Evolutionary conservation across 2,888 invertebrate genomes (phyloP).

Genomic region (Machimus rusticus): DNA sequence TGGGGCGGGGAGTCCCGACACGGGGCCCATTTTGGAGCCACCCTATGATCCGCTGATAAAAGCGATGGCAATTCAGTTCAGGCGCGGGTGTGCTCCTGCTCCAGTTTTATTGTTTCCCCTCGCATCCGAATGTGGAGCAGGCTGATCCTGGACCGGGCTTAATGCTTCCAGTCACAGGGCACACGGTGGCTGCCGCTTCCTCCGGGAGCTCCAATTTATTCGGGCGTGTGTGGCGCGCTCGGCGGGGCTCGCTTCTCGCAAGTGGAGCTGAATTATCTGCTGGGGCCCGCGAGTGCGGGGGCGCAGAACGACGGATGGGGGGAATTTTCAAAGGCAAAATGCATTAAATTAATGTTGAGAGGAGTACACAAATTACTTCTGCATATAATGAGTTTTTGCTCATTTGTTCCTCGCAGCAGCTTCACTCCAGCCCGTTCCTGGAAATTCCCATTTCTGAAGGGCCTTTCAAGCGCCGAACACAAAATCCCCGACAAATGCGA

Average conservation of each 20-base stretch:
- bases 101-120: constrained; percentile 28
- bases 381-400: constrained; percentile 31
- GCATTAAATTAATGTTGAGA: constrained; percentile 30
- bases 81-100: not conserved
- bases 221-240: not conserved
- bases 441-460: not conserved
- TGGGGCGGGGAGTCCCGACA: not conserved
- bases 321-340: not conserved
- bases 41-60: constrained; percentile 30
- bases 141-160: constrained; percentile 6
- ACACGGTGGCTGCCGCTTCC: not conserved
- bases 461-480: not conserved
- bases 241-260: not conserved
- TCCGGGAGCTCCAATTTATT: not conserved
- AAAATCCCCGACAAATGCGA: not conserved
- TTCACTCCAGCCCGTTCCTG: too few relatives aligned
- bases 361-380: not conserved
- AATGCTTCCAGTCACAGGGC: constrained; percentile 10
- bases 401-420: not conserved
- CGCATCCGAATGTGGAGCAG: constrained; percentile 8
- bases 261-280: constrained; percentile 11
- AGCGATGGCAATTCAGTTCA: constrained; percentile 21
- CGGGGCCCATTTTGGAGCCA: not conserved
- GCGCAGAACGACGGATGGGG: not conserved
- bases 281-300: not conserved